A percentile compares a stretch with the other conserved stretches of the same genome.
Conservation (phyloP, 2,888 invertebrate genomes). For the Lasioglossum calceatum region DNA sequence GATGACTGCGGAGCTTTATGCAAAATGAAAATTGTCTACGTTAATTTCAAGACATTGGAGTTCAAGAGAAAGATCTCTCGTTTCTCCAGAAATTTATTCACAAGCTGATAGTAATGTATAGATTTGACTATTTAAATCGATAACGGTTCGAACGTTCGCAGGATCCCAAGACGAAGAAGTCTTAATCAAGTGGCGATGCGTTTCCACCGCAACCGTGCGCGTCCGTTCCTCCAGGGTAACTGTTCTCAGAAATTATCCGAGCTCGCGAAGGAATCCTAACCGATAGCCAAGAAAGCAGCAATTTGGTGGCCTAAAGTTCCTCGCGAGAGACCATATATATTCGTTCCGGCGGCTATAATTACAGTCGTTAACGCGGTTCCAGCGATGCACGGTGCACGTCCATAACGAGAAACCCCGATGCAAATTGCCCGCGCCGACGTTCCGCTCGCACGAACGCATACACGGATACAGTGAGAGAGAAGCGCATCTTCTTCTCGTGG, state of each 20-base stretch:
- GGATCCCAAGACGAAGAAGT: background rate
- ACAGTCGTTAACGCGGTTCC: conserved; percentile 8
- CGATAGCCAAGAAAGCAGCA: background rate
- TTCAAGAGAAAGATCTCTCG: background rate
- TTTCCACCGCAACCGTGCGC: background rate
- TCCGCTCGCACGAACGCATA: conserved; percentile 23
- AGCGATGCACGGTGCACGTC: conserved; percentile 3
- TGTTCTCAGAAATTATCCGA: conserved; percentile 2
- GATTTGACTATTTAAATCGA: background rate
- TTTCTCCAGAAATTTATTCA: no score
- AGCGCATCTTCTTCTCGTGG: conserved; percentile 10
- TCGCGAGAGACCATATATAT: conserved; percentile 4
- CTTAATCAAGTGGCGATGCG: background rate
- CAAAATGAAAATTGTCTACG: background rate
- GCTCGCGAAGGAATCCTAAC: background rate
- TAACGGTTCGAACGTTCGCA: background rate
- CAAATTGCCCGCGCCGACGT: conserved; percentile 59
- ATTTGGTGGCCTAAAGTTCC: conserved; percentile 13
- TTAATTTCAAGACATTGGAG: background rate
- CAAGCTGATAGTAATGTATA: no score
- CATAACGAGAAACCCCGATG: conserved; percentile 43
- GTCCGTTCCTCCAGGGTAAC: background rate
- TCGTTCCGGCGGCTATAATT: conserved; percentile 7
- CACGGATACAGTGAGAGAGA: background rate
- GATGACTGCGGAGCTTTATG: background rate